Base-by-base conservation (phyloP, 1,140 invertebrate genomes). In the Cheumatopsyche charites region DNA sequence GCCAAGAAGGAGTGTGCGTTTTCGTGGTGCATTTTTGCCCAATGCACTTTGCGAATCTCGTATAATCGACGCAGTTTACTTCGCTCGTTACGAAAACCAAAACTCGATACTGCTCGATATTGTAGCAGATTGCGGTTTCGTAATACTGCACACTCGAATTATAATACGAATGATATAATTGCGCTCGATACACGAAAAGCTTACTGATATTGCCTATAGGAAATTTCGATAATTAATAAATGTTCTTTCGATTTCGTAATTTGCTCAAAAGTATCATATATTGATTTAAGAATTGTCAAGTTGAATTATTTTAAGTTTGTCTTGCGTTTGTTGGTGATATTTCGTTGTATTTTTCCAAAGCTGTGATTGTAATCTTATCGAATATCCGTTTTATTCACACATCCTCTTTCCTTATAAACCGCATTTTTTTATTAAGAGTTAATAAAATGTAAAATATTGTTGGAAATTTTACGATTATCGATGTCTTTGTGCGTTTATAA, bases 311-410 rank as follows among this genome's bases (percentile, higher is more conserved):
- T 13, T 4, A 49, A 49, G 23, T 4, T 23, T 23, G 23, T n/a
- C 52, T 11, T 36, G n/a, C n/a, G n/a, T 36, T 3, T 36, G 15
- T 47, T 47, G 13, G 13, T 47, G 13, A 7, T 47, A 3, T 47
- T 47, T 47, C 15, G 13, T 47, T 47, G 3, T 12, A 47, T 47
- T 47, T 47, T 47, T 47, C 4, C 13, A 42, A 12, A 47, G 43
- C 43, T 47, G 13, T 69, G 67, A 71, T 63, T 69, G 41, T 62
- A 71, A 73, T 75, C 74, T 75, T 75, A 75, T 75, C 74, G 55
- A 75, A 75, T 75, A 75, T 75, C 74, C 74, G 74, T 61, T 73
- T 73, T 72, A 67, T 75, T 71, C 74, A 75, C 74, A 75, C 74
- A 75, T 73, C 74, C 71, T 75, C 23, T 75, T 73, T 75, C 74